Evolutionary conservation across 2,113 vertebrate species (phyloP).

Genomic region (Poeciliopsis turrubarensis): DNA sequence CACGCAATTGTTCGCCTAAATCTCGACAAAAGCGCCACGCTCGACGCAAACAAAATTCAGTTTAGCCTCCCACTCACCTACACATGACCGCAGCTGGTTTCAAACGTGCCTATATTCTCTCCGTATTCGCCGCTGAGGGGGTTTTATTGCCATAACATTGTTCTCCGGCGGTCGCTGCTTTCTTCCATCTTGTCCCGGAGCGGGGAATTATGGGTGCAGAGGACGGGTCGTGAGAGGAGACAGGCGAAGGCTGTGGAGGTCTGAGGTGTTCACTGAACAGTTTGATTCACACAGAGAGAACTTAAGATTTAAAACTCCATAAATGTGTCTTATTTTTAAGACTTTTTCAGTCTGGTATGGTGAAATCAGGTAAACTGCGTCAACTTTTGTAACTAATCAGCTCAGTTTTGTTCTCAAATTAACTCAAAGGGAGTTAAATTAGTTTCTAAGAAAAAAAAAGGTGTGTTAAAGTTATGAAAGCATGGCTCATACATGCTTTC

Average conservation of each 20-base stretch:
- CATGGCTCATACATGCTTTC: too few relatives aligned
- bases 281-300: not conserved
- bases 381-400: not conserved
- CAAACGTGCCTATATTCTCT: conserved; percentile 60
- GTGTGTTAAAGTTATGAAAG: not conserved
- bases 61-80: conserved; percentile 67
- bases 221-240: conserved; percentile 87
- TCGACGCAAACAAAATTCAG: not conserved
- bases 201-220: conserved; percentile 82
- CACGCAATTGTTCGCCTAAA: conserved; percentile 35
- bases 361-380: too few relatives aligned
- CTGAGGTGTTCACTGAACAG: not conserved
- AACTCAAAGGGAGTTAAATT: not conserved
- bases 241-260: conserved; percentile 59
- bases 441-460: not conserved
- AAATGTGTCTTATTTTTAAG: not conserved
- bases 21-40: conserved; percentile 33
- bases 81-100: conserved; percentile 76
- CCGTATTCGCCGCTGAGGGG: conserved; percentile 57
- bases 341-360: too few relatives aligned
- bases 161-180: conserved; percentile 81
- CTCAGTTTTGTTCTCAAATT: not conserved
- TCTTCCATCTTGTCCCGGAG: conserved; percentile 86
- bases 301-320: not conserved
- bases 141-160: conserved; percentile 85